Evolutionary conservation across 1,140 invertebrate genomes (phyloP), one percentile per base, ranked within the genome.

Genomic region (Drosophila bifasciata): DNA sequence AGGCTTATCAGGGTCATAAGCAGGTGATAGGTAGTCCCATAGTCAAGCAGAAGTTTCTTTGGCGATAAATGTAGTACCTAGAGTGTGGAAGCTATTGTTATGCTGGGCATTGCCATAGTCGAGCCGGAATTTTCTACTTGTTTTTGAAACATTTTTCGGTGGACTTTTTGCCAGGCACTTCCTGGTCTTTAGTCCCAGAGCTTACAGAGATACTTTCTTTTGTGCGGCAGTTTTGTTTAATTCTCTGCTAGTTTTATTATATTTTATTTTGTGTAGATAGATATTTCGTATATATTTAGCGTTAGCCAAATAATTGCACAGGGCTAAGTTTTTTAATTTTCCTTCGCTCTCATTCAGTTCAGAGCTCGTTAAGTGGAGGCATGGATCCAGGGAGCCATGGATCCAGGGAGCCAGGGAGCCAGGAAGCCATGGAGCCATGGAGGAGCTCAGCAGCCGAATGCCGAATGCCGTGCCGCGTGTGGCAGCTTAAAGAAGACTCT

Each of bases 321-420:
- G 70, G 51, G 62, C 69, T 79, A 76, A 88, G 78, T 83, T 86
- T 88, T 86, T 88, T 88, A 86, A 88, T 86, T 88, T 68, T 57
- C 59, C 63, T 55, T 60, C n/a, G n/a, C 59, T 39, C 48, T 23
- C 41, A 60, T 17, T 36, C 41, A 41, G 41, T 23, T 36, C 41
- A 41, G 41, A 19, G 49, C 73, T 52, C 67, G 64, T 80, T 70
- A 70, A 80, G 69, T 64, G 79, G 79, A 67, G 63, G 32, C 45
- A 57, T 59, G 60, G n/a, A n/a, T n/a, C n/a, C n/a, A n/a, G n/a
- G n/a, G n/a, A n/a, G n/a, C n/a, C n/a, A n/a, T n/a, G n/a, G n/a
- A n/a, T n/a, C n/a, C n/a, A n/a, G n/a, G n/a, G n/a, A n/a, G n/a
- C n/a, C n/a, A n/a, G n/a, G n/a, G n/a, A n/a, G n/a, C n/a, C n/a